These are phyloP conservation scores for Polymixis flavicincta DNA, from an alignment of 2,888 invertebrate species.

Conservation along the genomic window DNA sequence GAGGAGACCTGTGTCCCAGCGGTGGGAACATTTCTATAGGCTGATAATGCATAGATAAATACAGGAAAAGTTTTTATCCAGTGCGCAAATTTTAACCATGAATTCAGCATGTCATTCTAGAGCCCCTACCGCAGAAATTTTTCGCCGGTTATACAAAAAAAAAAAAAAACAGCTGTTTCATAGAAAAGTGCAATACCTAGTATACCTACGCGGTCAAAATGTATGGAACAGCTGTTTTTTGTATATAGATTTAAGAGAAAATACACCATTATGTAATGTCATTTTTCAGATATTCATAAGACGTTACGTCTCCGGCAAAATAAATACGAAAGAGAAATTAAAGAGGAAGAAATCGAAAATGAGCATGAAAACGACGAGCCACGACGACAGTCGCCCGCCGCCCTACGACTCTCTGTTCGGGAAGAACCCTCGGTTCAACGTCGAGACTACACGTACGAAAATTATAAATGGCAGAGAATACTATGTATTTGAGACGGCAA, in stretches of 20 bases:
- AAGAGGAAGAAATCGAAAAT: constrained; percentile 63
- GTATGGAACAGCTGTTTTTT: too few species aligned
- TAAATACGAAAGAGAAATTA: constrained; percentile 41
- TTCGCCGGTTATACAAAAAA: too few species aligned
- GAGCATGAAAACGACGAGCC: constrained; percentile 56
- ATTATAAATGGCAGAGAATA: constrained; percentile 95
- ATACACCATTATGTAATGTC: neutral
- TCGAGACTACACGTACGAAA: constrained; percentile 85
- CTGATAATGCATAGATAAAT: too few species aligned
- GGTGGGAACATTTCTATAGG: too few species aligned
- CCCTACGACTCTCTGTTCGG: constrained; percentile 92
- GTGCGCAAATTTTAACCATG: too few species aligned
- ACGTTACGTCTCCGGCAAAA: constrained; percentile 72
- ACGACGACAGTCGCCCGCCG: constrained; percentile 90
- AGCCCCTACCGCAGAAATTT: too few species aligned
- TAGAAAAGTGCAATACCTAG: too few species aligned
- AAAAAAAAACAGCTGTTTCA: too few species aligned
- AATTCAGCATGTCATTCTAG: too few species aligned
- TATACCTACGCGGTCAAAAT: too few species aligned
- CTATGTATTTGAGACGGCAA: constrained; percentile 91
- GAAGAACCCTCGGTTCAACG: constrained; percentile 74
- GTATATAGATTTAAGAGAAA: neutral
- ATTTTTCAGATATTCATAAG: constrained; percentile 78
- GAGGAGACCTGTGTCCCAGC: too few species aligned
- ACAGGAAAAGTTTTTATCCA: too few species aligned